Evolutionary conservation across 2,113 vertebrate species (phyloP), one percentile per base, ranked within the genome.

Genomic region (Gambusia affinis): DNA sequence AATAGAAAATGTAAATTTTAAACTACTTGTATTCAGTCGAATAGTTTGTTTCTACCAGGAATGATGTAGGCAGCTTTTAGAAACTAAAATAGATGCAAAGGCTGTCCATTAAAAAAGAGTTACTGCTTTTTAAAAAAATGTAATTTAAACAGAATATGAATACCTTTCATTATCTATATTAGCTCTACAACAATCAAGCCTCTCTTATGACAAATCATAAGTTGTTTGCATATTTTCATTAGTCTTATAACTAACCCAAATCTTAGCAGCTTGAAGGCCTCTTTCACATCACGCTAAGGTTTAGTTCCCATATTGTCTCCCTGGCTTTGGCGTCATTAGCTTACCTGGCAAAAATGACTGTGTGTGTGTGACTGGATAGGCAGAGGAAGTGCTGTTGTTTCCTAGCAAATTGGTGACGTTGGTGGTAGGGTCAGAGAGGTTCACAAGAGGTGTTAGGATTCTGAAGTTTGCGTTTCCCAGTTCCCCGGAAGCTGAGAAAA

Each of bases 371-470:
- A 31, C 61, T 8, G 61, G 61, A 63, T 31, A 63, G 3, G 65
- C n/a, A 22, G 30, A 3, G 8, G 62, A 19, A 24, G 31, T 33
- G 62, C 12, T 64, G 12, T 19, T 3, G 3, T 6, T 8, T 0
- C 1, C 8, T 7, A 27, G 15, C 51, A 8, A 1, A 17, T 74
- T 74, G 47, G 17, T 60, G 62, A 28, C 2, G 8, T 24, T 37
- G 19, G 10, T 3, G n/a, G 8, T 78, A 1, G 54, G 3, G 30
- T 83, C 64, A 27, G 12, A 3, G 60, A 92, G 64, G 75, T 92
- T 0, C 14, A 74, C 12, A 0, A 7, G 0, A 6, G 0, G 0
- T 12, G 44, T 88, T 3, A 0, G 1, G 0, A 87, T 0, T 14
- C 0, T 0, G 1, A 0, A 0, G 0, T 0, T 0, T 4, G 85